Evolutionary conservation across 2,113 vertebrate genomes (phyloP).

Genomic region (Sander lucioperca): DNA sequence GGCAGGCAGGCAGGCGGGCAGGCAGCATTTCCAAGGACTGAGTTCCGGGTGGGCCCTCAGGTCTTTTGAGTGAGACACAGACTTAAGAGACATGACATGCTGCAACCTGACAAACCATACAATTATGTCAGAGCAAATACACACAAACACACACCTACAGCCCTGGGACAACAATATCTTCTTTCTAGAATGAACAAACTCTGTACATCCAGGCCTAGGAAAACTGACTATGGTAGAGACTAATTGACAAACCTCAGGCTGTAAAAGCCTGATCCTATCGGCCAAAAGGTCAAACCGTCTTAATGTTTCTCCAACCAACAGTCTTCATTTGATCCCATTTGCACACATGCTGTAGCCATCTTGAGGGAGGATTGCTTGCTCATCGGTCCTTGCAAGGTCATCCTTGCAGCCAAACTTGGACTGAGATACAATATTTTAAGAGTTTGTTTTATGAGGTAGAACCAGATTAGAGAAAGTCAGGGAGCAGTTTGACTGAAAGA

Average conservation of each 20-base stretch:
- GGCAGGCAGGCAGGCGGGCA: not conserved
- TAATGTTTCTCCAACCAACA: conserved; percentile 11
- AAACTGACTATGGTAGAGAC: not conserved
- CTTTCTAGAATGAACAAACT: conserved; percentile 30
- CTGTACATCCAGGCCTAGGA: conserved; percentile 13
- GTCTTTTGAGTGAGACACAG: conserved; percentile 55
- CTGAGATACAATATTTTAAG: conserved; percentile 2
- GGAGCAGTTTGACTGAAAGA: not conserved
- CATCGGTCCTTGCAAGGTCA: conserved; percentile 6
- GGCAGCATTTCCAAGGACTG: conserved; percentile 13
- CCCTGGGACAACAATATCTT: conserved; percentile 33
- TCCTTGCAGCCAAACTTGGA: not conserved
- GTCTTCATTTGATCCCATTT: not conserved
- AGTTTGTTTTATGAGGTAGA: conserved; percentile 31
- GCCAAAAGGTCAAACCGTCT: not conserved
- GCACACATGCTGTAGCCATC: not conserved
- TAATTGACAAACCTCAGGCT: not conserved
- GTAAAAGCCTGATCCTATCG: not conserved
- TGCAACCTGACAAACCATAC: conserved; percentile 68
- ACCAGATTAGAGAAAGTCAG: conserved; percentile 2
- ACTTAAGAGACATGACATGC: conserved; percentile 50
- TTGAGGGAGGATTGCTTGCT: not conserved
- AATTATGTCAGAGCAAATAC: conserved; percentile 52
- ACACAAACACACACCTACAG: conserved; percentile 19
- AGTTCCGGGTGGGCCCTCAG: conserved; percentile 46